Percentiles rank a stretch among this genome's conserved stretches.
Evolutionary conservation across 2,888 invertebrate species (phyloP).

Genomic region (Morpho helenor): DNA sequence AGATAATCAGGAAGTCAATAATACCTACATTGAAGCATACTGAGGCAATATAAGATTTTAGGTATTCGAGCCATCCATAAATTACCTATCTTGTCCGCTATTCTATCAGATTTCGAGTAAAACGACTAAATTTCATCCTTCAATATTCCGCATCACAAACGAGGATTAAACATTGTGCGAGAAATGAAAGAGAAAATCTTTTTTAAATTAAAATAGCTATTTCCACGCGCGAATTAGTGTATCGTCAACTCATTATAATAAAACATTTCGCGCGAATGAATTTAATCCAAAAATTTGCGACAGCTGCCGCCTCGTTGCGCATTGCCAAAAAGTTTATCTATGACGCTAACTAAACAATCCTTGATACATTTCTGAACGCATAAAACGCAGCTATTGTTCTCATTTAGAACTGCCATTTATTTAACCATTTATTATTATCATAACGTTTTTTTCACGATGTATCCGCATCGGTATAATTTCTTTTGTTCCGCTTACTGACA

Average conservation of each 20-base stretch:
- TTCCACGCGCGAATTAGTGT: too few relatives aligned
- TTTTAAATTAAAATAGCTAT: too few relatives aligned
- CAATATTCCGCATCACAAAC: too few relatives aligned
- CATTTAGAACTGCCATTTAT: constrained; percentile 68
- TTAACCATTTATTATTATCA: constrained; percentile 71
- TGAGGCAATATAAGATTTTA: too few relatives aligned
- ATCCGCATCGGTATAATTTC: constrained; percentile 72
- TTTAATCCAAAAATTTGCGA: constrained; percentile 61
- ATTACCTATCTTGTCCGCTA: too few relatives aligned
- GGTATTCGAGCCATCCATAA: too few relatives aligned
- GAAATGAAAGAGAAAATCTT: too few relatives aligned
- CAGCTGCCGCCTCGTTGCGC: constrained; percentile 60
- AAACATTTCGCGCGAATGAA: constrained; percentile 58
- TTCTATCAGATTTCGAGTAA: too few relatives aligned
- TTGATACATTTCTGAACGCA: constrained; percentile 60
- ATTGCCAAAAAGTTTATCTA: constrained; percentile 66
- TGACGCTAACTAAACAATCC: constrained; percentile 64
- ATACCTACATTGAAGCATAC: too few relatives aligned
- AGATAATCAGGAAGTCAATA: too few relatives aligned
- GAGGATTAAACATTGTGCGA: too few relatives aligned
- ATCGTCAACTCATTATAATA: constrained; percentile 53
- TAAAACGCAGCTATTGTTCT: constrained; percentile 67
- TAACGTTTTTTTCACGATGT: constrained; percentile 73
- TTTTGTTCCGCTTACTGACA: constrained; percentile 72
- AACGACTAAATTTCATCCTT: too few relatives aligned